Percentiles rank a stretch among this genome's conserved stretches.
Evolutionary conservation across 1,140 invertebrate genomes (phyloP).

Genomic region (Uloborus diversus): DNA sequence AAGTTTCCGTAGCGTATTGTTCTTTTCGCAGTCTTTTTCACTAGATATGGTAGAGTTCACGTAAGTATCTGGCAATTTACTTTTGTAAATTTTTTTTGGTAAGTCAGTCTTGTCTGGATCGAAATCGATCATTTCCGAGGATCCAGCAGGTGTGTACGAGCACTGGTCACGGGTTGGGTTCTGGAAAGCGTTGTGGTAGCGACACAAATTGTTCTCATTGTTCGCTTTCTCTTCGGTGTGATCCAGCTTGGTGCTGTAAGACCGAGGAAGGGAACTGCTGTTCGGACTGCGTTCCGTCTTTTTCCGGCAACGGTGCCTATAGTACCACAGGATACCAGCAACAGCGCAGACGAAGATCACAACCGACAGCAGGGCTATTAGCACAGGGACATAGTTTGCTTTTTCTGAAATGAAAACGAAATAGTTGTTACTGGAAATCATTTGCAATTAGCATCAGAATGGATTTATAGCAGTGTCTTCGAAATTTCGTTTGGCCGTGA

Average conservation of each 20-base stretch:
- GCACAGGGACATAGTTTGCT: slow-evolving; percentile 60
- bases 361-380: slow-evolving; percentile 68
- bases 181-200: slow-evolving; percentile 62
- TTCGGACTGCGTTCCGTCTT: background rate
- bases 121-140: slow-evolving; percentile 61
- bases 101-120: slow-evolving; percentile 56
- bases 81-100: slow-evolving; percentile 58
- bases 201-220: slow-evolving; percentile 88
- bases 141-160: slow-evolving; percentile 51
- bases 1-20: slow-evolving; percentile 52
- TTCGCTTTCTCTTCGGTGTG: slow-evolving; percentile 77
- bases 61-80: slow-evolving; percentile 49
- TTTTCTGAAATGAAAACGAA: slow-evolving; percentile 53
- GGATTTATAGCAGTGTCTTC: no score
- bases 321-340: slow-evolving; percentile 66
- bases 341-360: slow-evolving; percentile 68
- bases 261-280: slow-evolving; percentile 4
- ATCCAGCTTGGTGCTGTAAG: slow-evolving; percentile 50
- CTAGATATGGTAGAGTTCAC: slow-evolving; percentile 57
- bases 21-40: slow-evolving; percentile 58
- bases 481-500: no score
- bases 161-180: slow-evolving; percentile 50
- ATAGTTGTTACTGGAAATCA: background rate
- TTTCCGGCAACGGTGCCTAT: slow-evolving; percentile 59
- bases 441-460: no score